Evolutionary conservation across 2,797 vertebrate species (phyloP), one percentile per base, ranked within the genome.

Genomic region (Sandelia bainsii): DNA sequence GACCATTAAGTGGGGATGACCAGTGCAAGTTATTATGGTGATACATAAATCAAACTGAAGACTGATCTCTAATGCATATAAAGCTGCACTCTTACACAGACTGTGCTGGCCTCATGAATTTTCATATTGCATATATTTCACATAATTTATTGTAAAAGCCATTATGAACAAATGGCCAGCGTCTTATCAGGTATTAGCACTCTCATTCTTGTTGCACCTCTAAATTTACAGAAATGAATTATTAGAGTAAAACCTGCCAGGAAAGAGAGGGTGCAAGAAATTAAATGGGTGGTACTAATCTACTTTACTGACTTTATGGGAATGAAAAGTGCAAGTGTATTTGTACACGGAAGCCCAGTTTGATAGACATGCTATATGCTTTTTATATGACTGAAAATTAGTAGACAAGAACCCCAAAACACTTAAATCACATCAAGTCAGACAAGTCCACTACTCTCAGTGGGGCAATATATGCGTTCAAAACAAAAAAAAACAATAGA

Each of bases 111-210:
- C 32, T 75, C 71, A 61, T 65, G 39, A 64, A 65, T 81, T 81
- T 75, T 61, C 20, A 74, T 79, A 75, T 58, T 62, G 63, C 60
- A 73, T 82, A 57, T 50, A 60, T 77, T 78, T 77, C 29, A 50
- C 48, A 40, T 69, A 67, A 79, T 70, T 79, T 29, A 72, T 80
- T 40, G 16, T 27, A 48, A 54, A 73, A 77, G 56, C 59, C 49
- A 81, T 77, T 69, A 50, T 53, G 44, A 59, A 69, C 20, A 82
- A 80, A 73, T 64, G 66, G 23, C 17, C 48, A 11, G 20, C 48
- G 53, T 77, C 49, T 75, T 64, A 79, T 52, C 60, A 64, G 51
- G 20, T 69, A 13, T 17, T 72, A 46, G 69, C 45, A 42, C 51
- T 75, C 25, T 59, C 42, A 34, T 42, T 75, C 45, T 19, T 49